Conservation (phyloP, 1,140 invertebrate species). For the Lepidostoma basale region DNA sequence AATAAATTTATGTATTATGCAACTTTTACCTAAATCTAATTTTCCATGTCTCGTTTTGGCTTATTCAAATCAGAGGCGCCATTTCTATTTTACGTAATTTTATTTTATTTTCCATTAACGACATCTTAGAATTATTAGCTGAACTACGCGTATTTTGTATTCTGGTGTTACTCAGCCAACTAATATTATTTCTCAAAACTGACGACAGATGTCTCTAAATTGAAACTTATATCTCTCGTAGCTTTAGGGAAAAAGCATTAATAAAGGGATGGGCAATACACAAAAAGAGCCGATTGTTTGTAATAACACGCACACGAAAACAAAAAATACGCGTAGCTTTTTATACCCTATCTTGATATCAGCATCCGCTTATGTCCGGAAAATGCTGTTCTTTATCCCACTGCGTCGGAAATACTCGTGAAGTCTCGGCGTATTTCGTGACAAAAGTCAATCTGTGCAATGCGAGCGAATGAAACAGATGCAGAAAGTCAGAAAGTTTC, state of each 20-base stretch:
- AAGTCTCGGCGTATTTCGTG: slow-evolving; percentile 10
- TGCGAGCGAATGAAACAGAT: slow-evolving; percentile 24
- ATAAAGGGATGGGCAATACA: not conserved
- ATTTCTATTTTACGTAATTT: no score
- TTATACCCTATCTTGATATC: not conserved
- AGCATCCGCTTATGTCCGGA: not conserved
- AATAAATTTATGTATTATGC: no score
- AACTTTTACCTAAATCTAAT: no score
- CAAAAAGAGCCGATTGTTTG: not conserved
- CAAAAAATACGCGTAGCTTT: not conserved
- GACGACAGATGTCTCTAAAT: slow-evolving; percentile 9
- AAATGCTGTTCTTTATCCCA: not conserved
- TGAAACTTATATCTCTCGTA: no score
- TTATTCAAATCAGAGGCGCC: no score
- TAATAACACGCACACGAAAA: not conserved
- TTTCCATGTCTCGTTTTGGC: no score
- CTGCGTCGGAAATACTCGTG: slow-evolving; percentile 11
- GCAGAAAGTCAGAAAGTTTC: slow-evolving; percentile 36
- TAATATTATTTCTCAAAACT: no score
- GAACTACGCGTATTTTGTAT: no score
- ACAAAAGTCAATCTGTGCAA: slow-evolving; percentile 22
- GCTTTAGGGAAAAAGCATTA: not conserved
- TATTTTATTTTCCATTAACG: no score
- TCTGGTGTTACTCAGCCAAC: no score
- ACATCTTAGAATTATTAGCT: no score